Conservation (phyloP, 2,113 vertebrate species). For the Ardeotis arabs region DNA sequence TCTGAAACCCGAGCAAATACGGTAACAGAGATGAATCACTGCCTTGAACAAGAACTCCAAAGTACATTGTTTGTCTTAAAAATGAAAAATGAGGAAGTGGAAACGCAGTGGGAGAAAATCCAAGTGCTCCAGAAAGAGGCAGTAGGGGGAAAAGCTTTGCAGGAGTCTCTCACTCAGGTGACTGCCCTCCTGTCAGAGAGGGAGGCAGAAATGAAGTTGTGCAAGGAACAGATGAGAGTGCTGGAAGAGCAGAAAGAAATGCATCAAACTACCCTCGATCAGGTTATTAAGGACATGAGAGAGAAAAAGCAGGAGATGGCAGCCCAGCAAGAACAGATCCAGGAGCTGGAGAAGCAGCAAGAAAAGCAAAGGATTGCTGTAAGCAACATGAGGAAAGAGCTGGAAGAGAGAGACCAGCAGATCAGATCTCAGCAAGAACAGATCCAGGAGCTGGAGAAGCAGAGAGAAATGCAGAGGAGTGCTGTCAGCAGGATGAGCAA, state of each 20-base stretch:
- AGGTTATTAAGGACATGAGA: neutral
- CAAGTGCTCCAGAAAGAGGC: slow-evolving; percentile 64
- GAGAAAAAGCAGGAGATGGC: neutral
- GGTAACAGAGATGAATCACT: slow-evolving; percentile 8
- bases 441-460: neutral
- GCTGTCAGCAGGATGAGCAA: neutral
- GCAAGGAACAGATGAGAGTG: neutral
- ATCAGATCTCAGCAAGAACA: neutral
- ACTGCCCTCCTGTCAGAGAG: slow-evolving; percentile 46
- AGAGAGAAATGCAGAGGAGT: neutral
- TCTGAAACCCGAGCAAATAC: slow-evolving; percentile 57
- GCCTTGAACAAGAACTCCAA: slow-evolving; percentile 72
- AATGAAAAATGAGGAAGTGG: slow-evolving; percentile 65
- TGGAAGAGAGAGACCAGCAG: neutral
- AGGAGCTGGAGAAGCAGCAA: neutral
- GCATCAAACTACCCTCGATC: neutral
- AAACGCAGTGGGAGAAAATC: slow-evolving; percentile 55
- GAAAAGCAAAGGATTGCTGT: neutral
- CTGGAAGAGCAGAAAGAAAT: slow-evolving; percentile 3
- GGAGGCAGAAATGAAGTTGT: slow-evolving; percentile 53
- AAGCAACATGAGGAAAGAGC: neutral
- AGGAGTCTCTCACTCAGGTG: slow-evolving; percentile 56
- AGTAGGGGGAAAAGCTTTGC: slow-evolving; percentile 55
- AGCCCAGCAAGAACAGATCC: neutral
- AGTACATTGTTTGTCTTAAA: slow-evolving; percentile 42